phyloP scores from a whole-genome alignment of 2,113 vertebrate species.

The Pterocles orientalis region DNA sequence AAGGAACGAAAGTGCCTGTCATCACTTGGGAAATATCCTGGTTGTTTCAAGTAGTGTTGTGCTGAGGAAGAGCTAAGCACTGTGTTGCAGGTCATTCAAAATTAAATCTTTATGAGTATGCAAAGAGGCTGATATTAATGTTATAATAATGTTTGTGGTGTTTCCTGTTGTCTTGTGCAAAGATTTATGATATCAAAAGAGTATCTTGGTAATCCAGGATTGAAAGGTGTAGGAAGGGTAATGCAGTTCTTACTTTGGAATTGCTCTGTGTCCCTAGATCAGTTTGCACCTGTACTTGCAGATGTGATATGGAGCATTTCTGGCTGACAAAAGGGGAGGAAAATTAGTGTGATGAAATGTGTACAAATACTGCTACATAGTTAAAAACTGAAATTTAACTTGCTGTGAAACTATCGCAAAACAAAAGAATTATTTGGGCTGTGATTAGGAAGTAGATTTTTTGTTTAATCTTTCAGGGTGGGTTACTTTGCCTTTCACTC shows the following conservation, averaged over 20 bases:
- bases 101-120: not conserved
- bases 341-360: not conserved
- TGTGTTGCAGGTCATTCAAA: not conserved
- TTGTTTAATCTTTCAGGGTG: not conserved
- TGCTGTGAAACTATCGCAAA: not conserved
- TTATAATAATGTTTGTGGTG: not conserved
- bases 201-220: not conserved
- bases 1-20: not conserved
- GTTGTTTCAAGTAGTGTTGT: not conserved
- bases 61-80: not conserved
- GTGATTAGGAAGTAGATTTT: not conserved
- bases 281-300: not conserved
- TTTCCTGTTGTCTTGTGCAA: not conserved
- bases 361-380: fast-evolving
- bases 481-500: not conserved
- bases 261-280: fast-evolving
- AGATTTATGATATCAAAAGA: not conserved
- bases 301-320: not conserved
- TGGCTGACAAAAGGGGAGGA: not conserved
- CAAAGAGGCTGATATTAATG: not conserved
- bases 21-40: not conserved
- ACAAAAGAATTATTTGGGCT: not conserved
- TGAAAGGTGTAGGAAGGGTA: not conserved
- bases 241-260: not conserved
- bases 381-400: not conserved